Conservation (phyloP, 2,113 vertebrate genomes). For the Elanoides forficatus region DNA sequence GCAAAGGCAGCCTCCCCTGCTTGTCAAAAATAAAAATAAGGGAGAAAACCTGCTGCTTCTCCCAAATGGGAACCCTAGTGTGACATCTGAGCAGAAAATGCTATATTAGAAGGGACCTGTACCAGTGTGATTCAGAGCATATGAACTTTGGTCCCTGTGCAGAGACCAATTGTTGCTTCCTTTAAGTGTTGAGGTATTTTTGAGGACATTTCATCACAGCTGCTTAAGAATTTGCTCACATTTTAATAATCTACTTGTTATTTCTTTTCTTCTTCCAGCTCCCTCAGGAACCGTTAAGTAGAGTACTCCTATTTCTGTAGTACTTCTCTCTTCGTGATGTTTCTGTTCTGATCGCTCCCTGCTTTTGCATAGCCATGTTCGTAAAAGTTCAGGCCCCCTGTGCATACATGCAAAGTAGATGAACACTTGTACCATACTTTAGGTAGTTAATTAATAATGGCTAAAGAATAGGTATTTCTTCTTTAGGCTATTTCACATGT, state of each 20-base stretch:
- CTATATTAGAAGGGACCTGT: fast-evolving
- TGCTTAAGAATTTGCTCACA: background rate
- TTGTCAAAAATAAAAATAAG: background rate
- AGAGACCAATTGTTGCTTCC: background rate
- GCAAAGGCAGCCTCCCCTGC: background rate
- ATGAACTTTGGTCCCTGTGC: background rate
- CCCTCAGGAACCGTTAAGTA: background rate
- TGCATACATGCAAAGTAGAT: background rate
- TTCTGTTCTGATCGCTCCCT: background rate
- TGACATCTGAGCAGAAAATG: background rate
- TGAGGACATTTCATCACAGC: background rate
- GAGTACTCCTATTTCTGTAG: background rate
- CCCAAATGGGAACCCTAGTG: background rate
- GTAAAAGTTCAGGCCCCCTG: background rate
- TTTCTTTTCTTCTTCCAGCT: background rate
- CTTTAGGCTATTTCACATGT: background rate
- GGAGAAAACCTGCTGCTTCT: background rate
- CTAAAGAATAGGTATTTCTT: background rate
- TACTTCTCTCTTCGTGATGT: background rate
- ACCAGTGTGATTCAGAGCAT: background rate
- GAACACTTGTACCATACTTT: background rate
- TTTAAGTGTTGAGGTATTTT: background rate
- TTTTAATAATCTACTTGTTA: background rate
- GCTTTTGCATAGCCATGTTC: background rate
- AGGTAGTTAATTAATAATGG: background rate